A percentile compares a stretch with the other conserved stretches of the same genome.
phyloP scores from a whole-genome alignment of 1,140 invertebrate genomes.

The Ptiloglossa arizonensis region DNA sequence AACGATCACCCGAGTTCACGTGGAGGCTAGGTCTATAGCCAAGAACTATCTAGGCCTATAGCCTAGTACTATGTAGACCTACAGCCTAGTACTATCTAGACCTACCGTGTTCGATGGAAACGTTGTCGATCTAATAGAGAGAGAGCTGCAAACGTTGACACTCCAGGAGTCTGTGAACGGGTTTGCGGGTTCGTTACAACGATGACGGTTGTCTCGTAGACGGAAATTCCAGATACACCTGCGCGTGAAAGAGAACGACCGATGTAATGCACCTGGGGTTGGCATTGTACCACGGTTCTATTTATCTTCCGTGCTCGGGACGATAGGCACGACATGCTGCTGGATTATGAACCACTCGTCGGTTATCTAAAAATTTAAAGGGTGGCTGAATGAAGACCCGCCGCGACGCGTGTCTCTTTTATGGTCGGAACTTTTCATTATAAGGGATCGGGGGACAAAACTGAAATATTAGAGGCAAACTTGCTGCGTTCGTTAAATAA shows the following conservation, averaged over 20 bases:
- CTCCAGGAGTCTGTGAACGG: background rate
- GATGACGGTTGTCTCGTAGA: background rate
- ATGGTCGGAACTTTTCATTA: constrained; percentile 21
- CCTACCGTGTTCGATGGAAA: background rate
- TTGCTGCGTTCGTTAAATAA: constrained; percentile 18
- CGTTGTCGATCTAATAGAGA: background rate
- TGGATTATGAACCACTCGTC: constrained; percentile 37
- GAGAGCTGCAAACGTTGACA: background rate
- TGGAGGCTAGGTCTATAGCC: no score
- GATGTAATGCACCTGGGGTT: constrained; percentile 18
- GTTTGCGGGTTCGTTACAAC: background rate
- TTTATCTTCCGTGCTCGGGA: constrained; percentile 31
- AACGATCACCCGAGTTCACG: no score
- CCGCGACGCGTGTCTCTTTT: constrained; percentile 5
- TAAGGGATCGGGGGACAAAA: background rate
- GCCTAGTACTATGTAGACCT: no score
- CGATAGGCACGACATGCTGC: constrained; percentile 31
- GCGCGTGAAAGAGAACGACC: constrained; percentile 19
- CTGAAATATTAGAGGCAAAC: background rate
- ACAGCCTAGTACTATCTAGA: no score
- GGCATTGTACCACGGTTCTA: constrained; percentile 2
- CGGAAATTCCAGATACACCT: constrained; percentile 1
- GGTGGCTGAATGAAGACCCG: constrained; percentile 14
- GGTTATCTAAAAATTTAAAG: constrained; percentile 42
- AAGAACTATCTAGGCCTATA: no score